Base-by-base conservation (phyloP, 2,797 vertebrate genomes). In the Cygnus olor region DNA sequence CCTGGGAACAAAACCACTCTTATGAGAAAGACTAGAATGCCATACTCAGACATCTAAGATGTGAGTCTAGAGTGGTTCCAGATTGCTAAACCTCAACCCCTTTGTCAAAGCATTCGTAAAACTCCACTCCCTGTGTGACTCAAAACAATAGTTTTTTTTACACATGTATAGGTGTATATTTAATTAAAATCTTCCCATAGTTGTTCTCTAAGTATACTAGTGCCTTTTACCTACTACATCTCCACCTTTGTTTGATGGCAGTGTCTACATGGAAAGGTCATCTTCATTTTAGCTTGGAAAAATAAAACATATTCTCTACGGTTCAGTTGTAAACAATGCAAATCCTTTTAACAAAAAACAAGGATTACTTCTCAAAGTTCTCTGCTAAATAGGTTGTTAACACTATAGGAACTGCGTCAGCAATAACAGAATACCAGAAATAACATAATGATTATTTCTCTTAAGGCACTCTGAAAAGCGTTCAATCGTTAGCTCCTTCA, bases 401-500 rank as follows among this genome's bases (percentile, higher is more conserved):
- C 53, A 58, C 13, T 47, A 44, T n/a, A 78, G 54, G 5, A 57
- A 85, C 34, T 87, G 18, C 53, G 19, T 72, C 87, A 94, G 58
- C 7, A 69, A 79, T 69, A 88, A 87, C 16, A 25, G 8, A 51
- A 85, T 38, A 80, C n/a, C 42, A 92, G 65, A 90, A 93, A 90
- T 58, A 15, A 36, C 38, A 63, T 51, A 64, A 80, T 40, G 21
- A 93, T 89, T 89, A 56, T 38, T 95, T 88, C 32, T 94, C 47
- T 72, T 58, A 66, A 44, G 65, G 71, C 36, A 57, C 49, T 78
- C 71, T 28, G 42, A 66, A 94, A 93, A 79, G 24, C 56, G 34
- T 83, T 96, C 84, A 83, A 11, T 82, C 86, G 80, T 92, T 76
- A 88, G 51, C 60, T 95, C 56, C 65, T 86, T 66, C 32, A 93